A percentile compares a stretch with the other conserved stretches of the same genome.
Evolutionary conservation across 2,797 vertebrate genomes (phyloP).

Genomic region (Diceros bicornis): DNA sequence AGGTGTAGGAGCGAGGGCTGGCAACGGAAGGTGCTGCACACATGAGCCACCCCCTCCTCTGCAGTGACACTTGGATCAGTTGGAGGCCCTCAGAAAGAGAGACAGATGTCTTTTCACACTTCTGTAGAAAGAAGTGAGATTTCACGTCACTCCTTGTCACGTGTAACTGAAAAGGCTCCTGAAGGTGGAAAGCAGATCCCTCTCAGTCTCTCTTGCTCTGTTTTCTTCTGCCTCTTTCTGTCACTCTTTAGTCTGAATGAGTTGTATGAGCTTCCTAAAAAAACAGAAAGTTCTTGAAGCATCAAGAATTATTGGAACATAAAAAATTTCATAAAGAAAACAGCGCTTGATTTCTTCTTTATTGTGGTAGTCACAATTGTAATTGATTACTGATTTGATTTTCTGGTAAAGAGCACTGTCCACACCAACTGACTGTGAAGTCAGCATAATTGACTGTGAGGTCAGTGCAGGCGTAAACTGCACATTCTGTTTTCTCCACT

Average conservation of each 20-base stretch:
- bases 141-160: neutral
- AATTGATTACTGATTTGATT: neutral
- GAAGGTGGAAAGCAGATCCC: neutral
- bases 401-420: neutral
- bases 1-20: neutral
- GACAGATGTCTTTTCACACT: neutral
- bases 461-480: neutral
- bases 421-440: neutral
- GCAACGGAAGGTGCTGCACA: neutral
- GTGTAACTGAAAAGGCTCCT: neutral
- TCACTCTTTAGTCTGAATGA: slow-evolving; percentile 21
- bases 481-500: neutral
- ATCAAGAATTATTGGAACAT: neutral
- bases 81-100: neutral
- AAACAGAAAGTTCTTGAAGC: neutral
- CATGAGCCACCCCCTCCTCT: neutral
- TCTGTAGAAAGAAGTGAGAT: neutral
- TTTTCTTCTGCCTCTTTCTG: neutral
- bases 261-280: neutral
- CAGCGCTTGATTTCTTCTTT: neutral
- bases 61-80: neutral
- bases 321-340: neutral
- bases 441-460: neutral
- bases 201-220: neutral
- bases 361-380: neutral